Evolutionary conservation across 2,113 vertebrate genomes (phyloP), one percentile per base, ranked within the genome.

Genomic region (Coracopsis vasa): DNA sequence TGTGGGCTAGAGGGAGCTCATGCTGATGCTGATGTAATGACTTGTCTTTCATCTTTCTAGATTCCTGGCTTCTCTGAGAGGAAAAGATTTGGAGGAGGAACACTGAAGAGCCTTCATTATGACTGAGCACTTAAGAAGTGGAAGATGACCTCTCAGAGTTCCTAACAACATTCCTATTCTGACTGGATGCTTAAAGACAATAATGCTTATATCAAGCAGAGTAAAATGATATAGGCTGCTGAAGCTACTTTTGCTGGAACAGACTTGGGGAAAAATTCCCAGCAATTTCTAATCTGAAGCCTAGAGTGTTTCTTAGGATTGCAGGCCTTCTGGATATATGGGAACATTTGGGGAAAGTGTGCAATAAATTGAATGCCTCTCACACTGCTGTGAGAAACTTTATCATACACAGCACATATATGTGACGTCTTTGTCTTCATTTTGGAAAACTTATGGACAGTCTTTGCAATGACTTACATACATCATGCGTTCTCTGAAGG

Each of bases 51-150:
- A 69, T 96, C 27, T 95, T 80, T 95, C 42, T 98, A 99, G 99
- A 98, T 99, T 97, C 96, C 98, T 13, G 98, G 98, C 91, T 99
- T 99, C 97, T 97, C 99, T 69, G 99, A 99, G 97, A 98, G 99
- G 81, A 99, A 99, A 86, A 98, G 99, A 45, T 99, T 99, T 98
- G 97, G 97, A 82, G 97, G 97, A 93, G 98, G 97, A 80, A 97
- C 98, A 9, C 96, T 99, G 88, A 99, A 99, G 97, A 99, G 90
- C 95, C 97, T 99, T 94, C 99, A 99, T 97, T 99, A 99, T 85
- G 99, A 99, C 53, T 99, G 96, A 98, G 64, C 37, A 19, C 24
- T 39, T 62, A 90, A 60, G 44, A 77, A 79, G 53, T 37, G 73
- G 47, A 82, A 87, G 74, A 75, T 18, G 37, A 50, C 54, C 90